phyloP scores from a whole-genome alignment of 2,113 vertebrate species.

The Syngnathus floridae region DNA sequence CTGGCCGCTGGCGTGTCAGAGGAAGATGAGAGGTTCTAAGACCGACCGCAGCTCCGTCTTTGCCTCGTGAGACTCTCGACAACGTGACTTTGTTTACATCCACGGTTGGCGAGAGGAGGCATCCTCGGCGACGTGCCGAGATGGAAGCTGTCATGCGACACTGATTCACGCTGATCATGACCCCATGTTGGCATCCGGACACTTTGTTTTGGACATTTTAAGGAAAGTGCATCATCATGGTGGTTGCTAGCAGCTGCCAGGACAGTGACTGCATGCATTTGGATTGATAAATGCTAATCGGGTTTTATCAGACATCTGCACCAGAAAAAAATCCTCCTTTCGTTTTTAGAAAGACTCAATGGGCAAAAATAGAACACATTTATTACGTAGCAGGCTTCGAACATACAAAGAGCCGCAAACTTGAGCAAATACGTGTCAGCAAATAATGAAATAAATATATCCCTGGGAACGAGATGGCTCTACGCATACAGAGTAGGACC shows the following conservation, averaged over 20 bases:
- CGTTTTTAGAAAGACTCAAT: background rate
- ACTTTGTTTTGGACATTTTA: background rate
- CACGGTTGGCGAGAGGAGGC: constrained; percentile 9
- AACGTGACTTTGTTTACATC: constrained; percentile 48
- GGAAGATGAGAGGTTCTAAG: background rate
- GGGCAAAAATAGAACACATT: background rate
- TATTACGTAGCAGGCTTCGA: background rate
- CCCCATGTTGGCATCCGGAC: background rate
- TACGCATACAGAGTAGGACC: background rate
- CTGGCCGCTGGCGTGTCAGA: background rate
- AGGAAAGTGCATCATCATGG: constrained; percentile 38
- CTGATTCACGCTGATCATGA: too few species aligned
- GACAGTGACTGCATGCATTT: background rate
- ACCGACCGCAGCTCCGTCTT: constrained; percentile 28
- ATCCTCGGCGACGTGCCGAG: constrained; percentile 14
- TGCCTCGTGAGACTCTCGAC: constrained; percentile 34
- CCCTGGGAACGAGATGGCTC: background rate
- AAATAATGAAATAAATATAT: background rate
- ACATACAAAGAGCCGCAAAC: constrained; percentile 5
- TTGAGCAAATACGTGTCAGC: constrained; percentile 1
- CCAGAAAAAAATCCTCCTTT: background rate
- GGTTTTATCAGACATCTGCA: background rate
- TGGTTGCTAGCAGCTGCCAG: constrained; percentile 18
- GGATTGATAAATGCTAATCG: background rate
- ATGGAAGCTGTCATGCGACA: background rate